Evolutionary conservation across 2,888 invertebrate species (phyloP).

Genomic region (Trichogramma evanescens): DNA sequence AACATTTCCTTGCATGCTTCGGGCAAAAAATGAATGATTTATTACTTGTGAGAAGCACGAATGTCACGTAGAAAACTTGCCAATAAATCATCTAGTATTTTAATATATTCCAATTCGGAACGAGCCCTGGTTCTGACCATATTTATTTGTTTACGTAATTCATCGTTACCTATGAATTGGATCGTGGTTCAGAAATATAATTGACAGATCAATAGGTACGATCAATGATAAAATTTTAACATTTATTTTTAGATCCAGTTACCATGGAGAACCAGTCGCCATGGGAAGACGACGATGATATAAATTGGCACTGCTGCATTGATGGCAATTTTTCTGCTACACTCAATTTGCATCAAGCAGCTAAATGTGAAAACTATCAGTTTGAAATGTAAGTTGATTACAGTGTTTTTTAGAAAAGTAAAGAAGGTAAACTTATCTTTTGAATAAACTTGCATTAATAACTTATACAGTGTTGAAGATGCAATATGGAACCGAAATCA

Average conservation of each 20-base stretch:
- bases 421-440: background rate
- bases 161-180: no score
- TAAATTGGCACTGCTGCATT: conserved; percentile 28
- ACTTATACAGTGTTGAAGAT: background rate
- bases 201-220: background rate
- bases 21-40: no score
- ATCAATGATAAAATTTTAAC: background rate
- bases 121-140: no score
- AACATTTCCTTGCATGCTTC: no score
- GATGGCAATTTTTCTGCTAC: conserved; percentile 37
- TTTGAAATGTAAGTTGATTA: conserved; percentile 38
- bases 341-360: conserved; percentile 32
- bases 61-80: no score
- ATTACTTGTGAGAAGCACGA: no score
- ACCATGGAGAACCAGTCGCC: conserved; percentile 31
- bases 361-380: conserved; percentile 31
- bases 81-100: no score
- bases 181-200: background rate
- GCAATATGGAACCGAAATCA: no score
- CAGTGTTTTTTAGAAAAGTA: background rate
- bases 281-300: conserved; percentile 39
- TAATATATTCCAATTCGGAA: no score
- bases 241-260: conserved; percentile 28
- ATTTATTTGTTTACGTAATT: no score
- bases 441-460: background rate